phyloP scores from a whole-genome alignment of 1,140 invertebrate genomes.

The Spodoptera litura region DNA sequence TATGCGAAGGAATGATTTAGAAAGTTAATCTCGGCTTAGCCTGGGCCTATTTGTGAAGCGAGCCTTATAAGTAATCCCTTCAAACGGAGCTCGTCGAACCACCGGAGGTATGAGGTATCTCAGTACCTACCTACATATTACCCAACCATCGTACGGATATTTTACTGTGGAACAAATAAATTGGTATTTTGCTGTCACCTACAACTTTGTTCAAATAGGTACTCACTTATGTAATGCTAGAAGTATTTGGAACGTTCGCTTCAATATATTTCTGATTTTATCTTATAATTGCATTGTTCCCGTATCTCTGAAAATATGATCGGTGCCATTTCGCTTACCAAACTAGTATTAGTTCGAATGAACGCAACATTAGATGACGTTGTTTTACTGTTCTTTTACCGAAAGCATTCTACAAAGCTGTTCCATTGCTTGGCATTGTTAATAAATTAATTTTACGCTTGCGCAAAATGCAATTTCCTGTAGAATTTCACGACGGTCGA shows the following conservation, averaged over 20 bases:
- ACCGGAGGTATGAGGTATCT: background rate
- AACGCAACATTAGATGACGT: too few species aligned
- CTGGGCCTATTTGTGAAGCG: constrained; percentile 11
- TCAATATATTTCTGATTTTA: constrained; percentile 13
- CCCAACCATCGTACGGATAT: background rate
- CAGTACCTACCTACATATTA: background rate
- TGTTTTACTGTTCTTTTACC: too few species aligned
- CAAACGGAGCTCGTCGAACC: constrained; percentile 27
- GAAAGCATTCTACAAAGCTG: too few species aligned
- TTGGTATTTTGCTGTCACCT: background rate
- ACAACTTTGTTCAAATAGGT: too few species aligned
- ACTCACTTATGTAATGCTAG: too few species aligned
- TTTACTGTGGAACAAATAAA: background rate
- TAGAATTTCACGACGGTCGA: constrained; percentile 21
- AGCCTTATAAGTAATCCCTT: constrained; percentile 29
- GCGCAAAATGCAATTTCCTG: constrained; percentile 30
- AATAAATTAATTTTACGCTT: constrained; percentile 21
- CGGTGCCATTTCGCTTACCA: background rate
- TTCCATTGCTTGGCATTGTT: background rate
- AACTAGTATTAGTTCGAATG: background rate
- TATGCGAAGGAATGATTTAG: constrained; percentile 7
- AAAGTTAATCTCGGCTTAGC: constrained; percentile 25
- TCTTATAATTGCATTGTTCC: constrained; percentile 19
- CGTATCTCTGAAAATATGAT: constrained; percentile 13
- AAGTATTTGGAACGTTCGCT: background rate